Evolutionary conservation across 2,888 invertebrate species (phyloP).

Genomic region (Punctoribates punctum): DNA sequence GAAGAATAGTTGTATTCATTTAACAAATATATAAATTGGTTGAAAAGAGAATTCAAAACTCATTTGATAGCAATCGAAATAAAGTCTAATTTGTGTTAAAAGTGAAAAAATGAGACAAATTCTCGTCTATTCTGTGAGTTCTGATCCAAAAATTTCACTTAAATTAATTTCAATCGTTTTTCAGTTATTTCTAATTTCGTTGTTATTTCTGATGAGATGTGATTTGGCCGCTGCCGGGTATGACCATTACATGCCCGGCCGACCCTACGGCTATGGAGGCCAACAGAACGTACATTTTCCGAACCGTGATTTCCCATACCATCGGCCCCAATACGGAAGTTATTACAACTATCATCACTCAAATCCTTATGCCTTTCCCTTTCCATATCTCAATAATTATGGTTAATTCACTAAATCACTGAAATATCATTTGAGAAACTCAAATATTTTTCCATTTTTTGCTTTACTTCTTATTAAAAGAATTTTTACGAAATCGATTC

Average conservation of each 20-base stretch:
- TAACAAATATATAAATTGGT: too few relatives aligned
- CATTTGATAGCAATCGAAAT: too few relatives aligned
- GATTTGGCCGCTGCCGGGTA: neutral
- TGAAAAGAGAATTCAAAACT: too few relatives aligned
- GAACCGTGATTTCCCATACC: neutral
- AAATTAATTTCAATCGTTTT: neutral
- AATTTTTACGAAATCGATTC: too few relatives aligned
- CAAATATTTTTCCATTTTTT: too few relatives aligned
- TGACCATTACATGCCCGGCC: neutral
- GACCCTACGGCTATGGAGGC: neutral
- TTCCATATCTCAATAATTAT: neutral
- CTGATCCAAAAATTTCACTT: neutral
- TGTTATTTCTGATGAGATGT: neutral
- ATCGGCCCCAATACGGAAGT: neutral
- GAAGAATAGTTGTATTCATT: too few relatives aligned
- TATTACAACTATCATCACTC: neutral
- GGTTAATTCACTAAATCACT: neutral
- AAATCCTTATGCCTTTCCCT: neutral
- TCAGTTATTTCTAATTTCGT: neutral
- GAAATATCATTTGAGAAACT: too few relatives aligned
- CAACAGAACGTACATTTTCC: constrained; percentile 10
- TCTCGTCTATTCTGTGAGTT: neutral
- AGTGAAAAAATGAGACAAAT: too few relatives aligned
- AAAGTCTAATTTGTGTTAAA: too few relatives aligned
- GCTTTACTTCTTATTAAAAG: too few relatives aligned